These are phyloP conservation scores for Montipora cactus DNA, from an alignment of 64 coral and sea anemone genomes.

Conservation along the genomic window DNA sequence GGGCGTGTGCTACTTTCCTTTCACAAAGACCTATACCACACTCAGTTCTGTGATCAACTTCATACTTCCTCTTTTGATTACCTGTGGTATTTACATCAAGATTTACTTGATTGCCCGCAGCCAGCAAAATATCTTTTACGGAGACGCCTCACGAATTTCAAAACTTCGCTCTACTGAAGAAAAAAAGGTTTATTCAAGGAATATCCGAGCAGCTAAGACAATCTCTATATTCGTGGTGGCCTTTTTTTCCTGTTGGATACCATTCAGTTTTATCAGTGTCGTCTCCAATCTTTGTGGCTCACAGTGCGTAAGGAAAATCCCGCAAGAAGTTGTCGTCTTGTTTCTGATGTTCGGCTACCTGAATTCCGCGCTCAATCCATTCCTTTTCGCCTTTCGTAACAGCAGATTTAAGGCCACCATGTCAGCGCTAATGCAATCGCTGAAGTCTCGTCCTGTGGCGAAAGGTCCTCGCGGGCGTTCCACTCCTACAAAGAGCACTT, in stretches of 20 bases:
- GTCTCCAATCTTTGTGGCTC: not conserved
- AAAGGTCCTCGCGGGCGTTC: not conserved
- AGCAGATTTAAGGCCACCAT: not conserved
- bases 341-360: slow-evolving; percentile 75
- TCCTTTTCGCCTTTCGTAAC: slow-evolving; percentile 66
- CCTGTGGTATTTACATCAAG: slow-evolving; percentile 75
- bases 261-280: slow-evolving; percentile 19
- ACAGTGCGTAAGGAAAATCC: not conserved
- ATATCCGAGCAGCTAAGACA: slow-evolving; percentile 63
- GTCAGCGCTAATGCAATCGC: not conserved
- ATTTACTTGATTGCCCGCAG: slow-evolving; percentile 79
- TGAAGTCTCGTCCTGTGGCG: not conserved
- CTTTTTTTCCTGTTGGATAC: slow-evolving; percentile 69
- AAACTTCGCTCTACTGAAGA: slow-evolving; percentile 11
- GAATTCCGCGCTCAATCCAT: slow-evolving; percentile 73
- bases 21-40: slow-evolving; percentile 39
- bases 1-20: slow-evolving; percentile 55
- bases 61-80: slow-evolving; percentile 69
- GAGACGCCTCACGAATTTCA: not conserved
- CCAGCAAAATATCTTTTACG: not conserved
- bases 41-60: slow-evolving; percentile 80
- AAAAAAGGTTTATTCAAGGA: slow-evolving; percentile 46
- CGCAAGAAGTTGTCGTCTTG: slow-evolving; percentile 3
- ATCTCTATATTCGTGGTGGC: slow-evolving; percentile 66
- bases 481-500: not conserved